These are phyloP conservation scores for Amazona ochrocephala DNA, from an alignment of 2,797 vertebrate species.

Conservation along the genomic window DNA sequence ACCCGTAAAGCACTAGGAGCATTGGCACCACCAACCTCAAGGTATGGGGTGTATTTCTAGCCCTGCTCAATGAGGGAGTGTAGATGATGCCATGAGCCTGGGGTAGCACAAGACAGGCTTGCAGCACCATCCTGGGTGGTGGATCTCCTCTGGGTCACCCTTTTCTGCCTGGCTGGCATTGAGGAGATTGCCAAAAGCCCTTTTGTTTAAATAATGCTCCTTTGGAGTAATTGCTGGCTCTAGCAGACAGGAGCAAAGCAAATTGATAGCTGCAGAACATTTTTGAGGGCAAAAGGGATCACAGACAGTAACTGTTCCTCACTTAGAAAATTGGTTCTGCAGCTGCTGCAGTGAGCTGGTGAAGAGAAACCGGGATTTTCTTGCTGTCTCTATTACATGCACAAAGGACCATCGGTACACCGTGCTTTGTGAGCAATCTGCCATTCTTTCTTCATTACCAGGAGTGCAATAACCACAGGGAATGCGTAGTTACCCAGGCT, in stretches of 20 bases:
- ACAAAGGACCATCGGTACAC: accelerated
- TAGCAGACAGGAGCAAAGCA: not conserved
- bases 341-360: not conserved
- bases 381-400: not conserved
- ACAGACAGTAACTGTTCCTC: not conserved
- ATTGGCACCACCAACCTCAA: accelerated
- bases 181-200: not conserved
- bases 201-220: not conserved
- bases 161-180: not conserved
- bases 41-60: not conserved
- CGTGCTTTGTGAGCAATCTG: not conserved
- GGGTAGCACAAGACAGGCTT: not conserved
- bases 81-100: accelerated
- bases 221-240: not conserved
- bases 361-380: not conserved
- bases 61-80: accelerated
- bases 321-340: not conserved
- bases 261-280: not conserved
- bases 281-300: not conserved
- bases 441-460: not conserved
- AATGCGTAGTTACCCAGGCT: not conserved
- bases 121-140: not conserved
- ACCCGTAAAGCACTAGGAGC: not conserved
- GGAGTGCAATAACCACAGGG: not conserved
- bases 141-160: not conserved